Evolutionary conservation across 1,140 invertebrate species (phyloP), one percentile per base, ranked within the genome.

Genomic region (Parasteatoda tepidariorum): DNA sequence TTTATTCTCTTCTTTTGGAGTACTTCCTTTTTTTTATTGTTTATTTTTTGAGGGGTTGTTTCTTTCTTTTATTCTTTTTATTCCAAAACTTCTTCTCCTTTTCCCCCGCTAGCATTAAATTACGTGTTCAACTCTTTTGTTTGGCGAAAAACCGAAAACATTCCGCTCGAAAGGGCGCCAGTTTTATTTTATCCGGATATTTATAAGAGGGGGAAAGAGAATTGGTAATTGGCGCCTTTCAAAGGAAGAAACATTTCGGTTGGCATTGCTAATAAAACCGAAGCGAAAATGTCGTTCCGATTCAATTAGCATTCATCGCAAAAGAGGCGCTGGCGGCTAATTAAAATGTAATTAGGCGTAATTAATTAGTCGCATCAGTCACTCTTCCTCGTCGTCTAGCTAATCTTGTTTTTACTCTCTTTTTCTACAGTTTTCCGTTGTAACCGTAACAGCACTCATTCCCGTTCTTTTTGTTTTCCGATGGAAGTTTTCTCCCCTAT

Each of bases 321-420:
- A 34, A n/a, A 38, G 41, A 64, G 76, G 66, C 66, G 41, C 76
- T 81, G 66, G 66, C 76, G 76, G 66, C 76, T 81, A 81, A 81
- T 81, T 81, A 81, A 81, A 81, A 81, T 62, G 76, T 81, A 81
- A 81, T 81, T 81, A 81, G 76, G 48, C 76, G 76, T 81, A 81
- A 81, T 81, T 81, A 81, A 81, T 81, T 81, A 81, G 76, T 41
- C 55, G 76, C 76, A 81, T 81, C 76, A 81, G 76, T 81, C 76
- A 81, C 62, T 66, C 38, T 41, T 41, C 13, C 38, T 5, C 38
- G 38, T 70, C 61, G 30, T 24, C 31, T 34, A 34, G 41, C 31
- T 75, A 75, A 64, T 75, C 59, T 75, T 75, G 28, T 75, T 73
- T 73, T 73, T 73, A 33, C 30, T 70, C 24, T 28, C 13, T 33